Conservation (phyloP, 2,888 invertebrate species). For the Portevinia maculata region DNA sequence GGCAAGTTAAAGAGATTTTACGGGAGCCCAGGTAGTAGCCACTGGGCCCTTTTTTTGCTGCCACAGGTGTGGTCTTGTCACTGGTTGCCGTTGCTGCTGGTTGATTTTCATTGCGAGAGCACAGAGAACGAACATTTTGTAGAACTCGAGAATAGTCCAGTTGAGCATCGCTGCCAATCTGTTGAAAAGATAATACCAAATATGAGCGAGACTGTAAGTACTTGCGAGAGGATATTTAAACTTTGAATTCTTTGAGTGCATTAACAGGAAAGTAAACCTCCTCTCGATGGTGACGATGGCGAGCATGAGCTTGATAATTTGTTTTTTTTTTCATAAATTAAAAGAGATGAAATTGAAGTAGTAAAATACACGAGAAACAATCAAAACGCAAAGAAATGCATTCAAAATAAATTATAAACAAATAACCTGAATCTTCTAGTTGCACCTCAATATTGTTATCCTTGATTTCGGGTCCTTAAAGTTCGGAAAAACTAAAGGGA, state of each 20-base stretch:
- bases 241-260: conserved; percentile 30
- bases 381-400: not conserved
- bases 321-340: conserved; percentile 1
- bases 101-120: conserved; percentile 85
- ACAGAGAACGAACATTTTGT: conserved; percentile 85
- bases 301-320: conserved; percentile 53
- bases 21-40: conserved; percentile 83
- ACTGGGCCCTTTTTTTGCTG: conserved; percentile 77
- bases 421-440: no score
- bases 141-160: conserved; percentile 83
- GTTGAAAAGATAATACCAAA: conserved; percentile 11
- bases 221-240: conserved; percentile 15
- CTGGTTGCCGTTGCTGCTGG: conserved; percentile 77
- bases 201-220: conserved; percentile 2
- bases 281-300: conserved; percentile 40
- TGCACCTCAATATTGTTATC: no score
- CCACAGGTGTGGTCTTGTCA: conserved; percentile 76
- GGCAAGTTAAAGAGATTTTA: conserved; percentile 89
- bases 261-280: conserved; percentile 48
- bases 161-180: conserved; percentile 81
- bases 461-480: no score
- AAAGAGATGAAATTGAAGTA: conserved; percentile 12
- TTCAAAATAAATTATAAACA: no score
- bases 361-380: not conserved
- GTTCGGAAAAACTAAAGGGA: no score